Evolutionary conservation across 2,797 vertebrate genomes (phyloP).

Genomic region (Scolopax rusticola): DNA sequence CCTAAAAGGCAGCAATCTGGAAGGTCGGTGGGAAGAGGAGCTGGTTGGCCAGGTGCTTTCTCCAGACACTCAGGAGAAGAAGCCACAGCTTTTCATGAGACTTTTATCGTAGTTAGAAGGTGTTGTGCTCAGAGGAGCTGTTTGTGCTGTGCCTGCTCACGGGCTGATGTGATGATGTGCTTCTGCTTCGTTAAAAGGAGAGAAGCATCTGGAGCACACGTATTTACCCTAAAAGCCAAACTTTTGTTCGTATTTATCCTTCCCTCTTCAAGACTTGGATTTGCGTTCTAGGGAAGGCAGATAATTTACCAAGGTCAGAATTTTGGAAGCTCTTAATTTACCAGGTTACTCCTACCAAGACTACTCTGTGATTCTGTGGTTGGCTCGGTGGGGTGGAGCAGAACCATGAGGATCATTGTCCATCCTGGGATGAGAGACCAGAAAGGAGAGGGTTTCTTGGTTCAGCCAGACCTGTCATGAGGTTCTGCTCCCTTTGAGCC

Average conservation of each 20-base stretch:
- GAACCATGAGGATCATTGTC: background rate
- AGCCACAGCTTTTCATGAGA: background rate
- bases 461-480: background rate
- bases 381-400: background rate
- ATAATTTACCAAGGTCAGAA: background rate
- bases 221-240: background rate
- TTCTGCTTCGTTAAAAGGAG: background rate
- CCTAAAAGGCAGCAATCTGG: background rate
- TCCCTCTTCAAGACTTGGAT: background rate
- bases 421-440: background rate
- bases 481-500: background rate
- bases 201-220: background rate
- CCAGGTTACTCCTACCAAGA: background rate
- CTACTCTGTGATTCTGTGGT: background rate
- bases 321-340: background rate
- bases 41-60: background rate
- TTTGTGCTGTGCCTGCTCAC: background rate
- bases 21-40: background rate
- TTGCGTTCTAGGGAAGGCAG: background rate
- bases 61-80: background rate
- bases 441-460: background rate
- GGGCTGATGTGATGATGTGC: background rate
- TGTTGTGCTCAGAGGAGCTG: background rate
- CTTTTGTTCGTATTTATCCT: background rate
- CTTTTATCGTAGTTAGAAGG: fast-evolving